A percentile compares a stretch with the other conserved stretches of the same genome.
These are phyloP conservation scores for Neosilurus hyrtlii DNA, from an alignment of 2,797 vertebrate species.

Conservation along the genomic window DNA sequence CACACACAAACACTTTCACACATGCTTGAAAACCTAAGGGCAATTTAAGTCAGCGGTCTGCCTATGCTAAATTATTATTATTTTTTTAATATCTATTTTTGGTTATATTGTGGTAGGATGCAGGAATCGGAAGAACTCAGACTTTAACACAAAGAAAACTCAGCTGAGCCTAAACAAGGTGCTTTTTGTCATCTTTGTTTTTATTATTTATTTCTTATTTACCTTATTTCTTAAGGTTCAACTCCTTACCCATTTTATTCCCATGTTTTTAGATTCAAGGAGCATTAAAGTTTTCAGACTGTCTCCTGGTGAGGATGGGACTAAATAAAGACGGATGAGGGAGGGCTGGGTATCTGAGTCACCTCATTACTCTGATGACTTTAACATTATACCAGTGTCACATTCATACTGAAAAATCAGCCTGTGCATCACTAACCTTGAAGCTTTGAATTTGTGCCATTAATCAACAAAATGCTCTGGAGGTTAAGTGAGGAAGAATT, in stretches of 20 bases:
- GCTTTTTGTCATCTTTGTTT: not conserved
- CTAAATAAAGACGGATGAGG: slow-evolving; percentile 58
- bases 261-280: slow-evolving; percentile 16
- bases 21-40: not conserved
- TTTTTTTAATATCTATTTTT: no score
- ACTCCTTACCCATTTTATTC: not conserved
- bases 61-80: no score
- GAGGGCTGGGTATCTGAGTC: slow-evolving; percentile 42
- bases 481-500: slow-evolving; percentile 24
- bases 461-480: slow-evolving; percentile 49
- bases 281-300: slow-evolving; percentile 36
- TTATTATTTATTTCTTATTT: no score
- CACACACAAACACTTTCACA: not conserved
- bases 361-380: slow-evolving; percentile 61
- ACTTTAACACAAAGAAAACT: not conserved
- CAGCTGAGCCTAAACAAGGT: not conserved
- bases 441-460: slow-evolving; percentile 54
- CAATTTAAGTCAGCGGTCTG: not conserved
- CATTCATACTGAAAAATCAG: slow-evolving; percentile 54
- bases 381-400: slow-evolving; percentile 59
- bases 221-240: no score
- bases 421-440: slow-evolving; percentile 52
- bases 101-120: not conserved
- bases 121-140: no score
- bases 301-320: slow-evolving; percentile 36